These are phyloP conservation scores for Tenthredo distinguenda DNA, from an alignment of 2,888 invertebrate species.

Conservation along the genomic window DNA sequence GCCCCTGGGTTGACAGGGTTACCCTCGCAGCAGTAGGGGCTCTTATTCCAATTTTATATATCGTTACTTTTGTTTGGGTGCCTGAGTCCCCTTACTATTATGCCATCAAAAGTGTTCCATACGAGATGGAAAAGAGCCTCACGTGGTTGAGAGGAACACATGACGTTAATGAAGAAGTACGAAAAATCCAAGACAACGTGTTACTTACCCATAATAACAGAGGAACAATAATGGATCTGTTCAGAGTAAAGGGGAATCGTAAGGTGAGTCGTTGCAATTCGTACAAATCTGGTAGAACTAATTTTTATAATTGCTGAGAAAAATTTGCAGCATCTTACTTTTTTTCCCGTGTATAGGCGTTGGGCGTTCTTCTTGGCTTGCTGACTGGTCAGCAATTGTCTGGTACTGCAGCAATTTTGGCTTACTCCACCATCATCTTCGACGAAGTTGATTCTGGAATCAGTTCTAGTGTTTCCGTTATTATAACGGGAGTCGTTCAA, in stretches of 20 bases:
- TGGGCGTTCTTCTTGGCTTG: slow-evolving; percentile 42
- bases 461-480: not conserved
- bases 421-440: slow-evolving; percentile 50
- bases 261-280: slow-evolving; percentile 30
- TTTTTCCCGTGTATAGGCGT: not conserved
- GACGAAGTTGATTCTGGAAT: not conserved
- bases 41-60: slow-evolving; percentile 57
- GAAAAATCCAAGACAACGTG: slow-evolving; percentile 64
- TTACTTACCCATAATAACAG: slow-evolving; percentile 26
- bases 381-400: slow-evolving; percentile 56
- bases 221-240: slow-evolving; percentile 50
- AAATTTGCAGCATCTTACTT: not conserved
- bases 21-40: slow-evolving; percentile 54
- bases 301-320: not conserved
- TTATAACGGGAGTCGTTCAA: slow-evolving; percentile 45
- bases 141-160: slow-evolving; percentile 63
- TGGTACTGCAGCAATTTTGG: slow-evolving; percentile 48
- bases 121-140: slow-evolving; percentile 64
- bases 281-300: not conserved
- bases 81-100: slow-evolving; percentile 61
- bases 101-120: slow-evolving; percentile 56
- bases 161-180: slow-evolving; percentile 68
- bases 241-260: slow-evolving; percentile 28
- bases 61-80: slow-evolving; percentile 56
- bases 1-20: slow-evolving; percentile 57